Evolutionary conservation across 2,888 invertebrate species (phyloP), one percentile per base, ranked within the genome.

Genomic region (Drosophila hamatofila): DNA sequence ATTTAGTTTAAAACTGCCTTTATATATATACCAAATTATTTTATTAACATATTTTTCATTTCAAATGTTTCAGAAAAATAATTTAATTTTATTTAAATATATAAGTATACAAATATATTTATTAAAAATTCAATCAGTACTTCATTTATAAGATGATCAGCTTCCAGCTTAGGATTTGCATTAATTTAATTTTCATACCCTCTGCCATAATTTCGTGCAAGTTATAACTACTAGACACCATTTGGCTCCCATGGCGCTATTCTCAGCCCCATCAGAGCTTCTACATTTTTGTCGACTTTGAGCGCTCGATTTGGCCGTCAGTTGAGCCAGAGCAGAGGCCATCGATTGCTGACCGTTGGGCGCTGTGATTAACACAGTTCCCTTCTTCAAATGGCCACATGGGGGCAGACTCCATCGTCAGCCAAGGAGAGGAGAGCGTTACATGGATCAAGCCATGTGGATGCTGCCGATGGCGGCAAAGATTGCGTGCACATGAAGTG

Each of bases 401-500:
- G 83, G 71, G 79, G 78, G 78, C 80, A 64, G 51, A 42, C 55
- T 60, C 41, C 54, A 52, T 2, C 51, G n/a, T 7, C 52, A 30
- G 41, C 56, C 55, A 55, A 9, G 23, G 23, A n/a, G 44, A 9
- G 11, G 7, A 8, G 25, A 5, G 14, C 30, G n/a, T n/a, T n/a
- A n/a, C 41, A 67, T 69, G 56, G 72, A 65, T 77, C 68, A 62
- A 77, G 63, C 83, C 88, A 68, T 83, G 86, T 55, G 61, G 69
- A 52, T 59, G 76, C 64, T 59, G 76, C 64, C 62, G 81, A 75
- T 80, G 88, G 83, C 76, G 62, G 78, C 69, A 58, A 54, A 65
- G 84, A 81, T 88, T 83, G 83, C 83, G 89, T 83, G 89, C 83
- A 51, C 69, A 72, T 72, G 69, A 83, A 83, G 83, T 83, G 86